phyloP scores from a whole-genome alignment of 2,888 invertebrate genomes.

The Drosophila seclusa region DNA sequence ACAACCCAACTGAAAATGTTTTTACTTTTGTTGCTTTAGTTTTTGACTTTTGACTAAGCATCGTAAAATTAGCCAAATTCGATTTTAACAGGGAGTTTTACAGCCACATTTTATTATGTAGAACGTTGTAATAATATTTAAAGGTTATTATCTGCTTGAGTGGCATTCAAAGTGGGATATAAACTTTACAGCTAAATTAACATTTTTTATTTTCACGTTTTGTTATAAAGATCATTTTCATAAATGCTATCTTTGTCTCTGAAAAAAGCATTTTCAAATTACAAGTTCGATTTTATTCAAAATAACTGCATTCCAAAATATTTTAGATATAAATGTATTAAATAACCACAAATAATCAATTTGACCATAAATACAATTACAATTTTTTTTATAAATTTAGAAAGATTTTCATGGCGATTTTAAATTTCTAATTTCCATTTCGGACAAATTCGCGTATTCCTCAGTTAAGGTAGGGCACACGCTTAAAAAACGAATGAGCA shows the following conservation, averaged over 20 bases:
- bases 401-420: neutral
- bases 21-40: neutral
- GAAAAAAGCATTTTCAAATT: neutral
- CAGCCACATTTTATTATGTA: neutral
- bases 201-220: neutral
- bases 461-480: constrained; percentile 33
- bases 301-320: neutral
- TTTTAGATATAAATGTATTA: neutral
- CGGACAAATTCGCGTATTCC: constrained; percentile 15
- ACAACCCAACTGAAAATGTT: neutral
- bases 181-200: neutral
- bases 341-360: neutral
- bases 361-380: neutral
- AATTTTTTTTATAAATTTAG: neutral
- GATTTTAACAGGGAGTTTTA: neutral
- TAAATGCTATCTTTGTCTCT: neutral
- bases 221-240: neutral
- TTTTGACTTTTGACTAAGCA: neutral
- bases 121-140: neutral
- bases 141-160: neutral
- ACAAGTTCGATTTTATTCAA: neutral
- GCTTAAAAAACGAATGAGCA: constrained; percentile 34
- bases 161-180: neutral
- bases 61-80: neutral
- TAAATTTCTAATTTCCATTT: neutral